A percentile compares a stretch with the other conserved stretches of the same genome.
Evolutionary conservation across 1,140 invertebrate species (phyloP).

Genomic region (Wasmannia auropunctata): DNA sequence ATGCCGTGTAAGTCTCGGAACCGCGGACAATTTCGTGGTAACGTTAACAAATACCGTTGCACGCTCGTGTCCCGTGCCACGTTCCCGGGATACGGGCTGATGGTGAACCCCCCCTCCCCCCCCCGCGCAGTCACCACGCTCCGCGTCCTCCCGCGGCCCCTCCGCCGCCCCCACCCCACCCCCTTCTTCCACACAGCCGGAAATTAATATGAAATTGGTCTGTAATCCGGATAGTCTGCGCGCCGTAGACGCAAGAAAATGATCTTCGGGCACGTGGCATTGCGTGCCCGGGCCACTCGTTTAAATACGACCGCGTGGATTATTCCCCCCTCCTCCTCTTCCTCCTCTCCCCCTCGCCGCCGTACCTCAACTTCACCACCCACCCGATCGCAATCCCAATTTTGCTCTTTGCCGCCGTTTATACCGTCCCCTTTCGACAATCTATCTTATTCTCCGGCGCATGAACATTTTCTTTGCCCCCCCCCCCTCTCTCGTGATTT

Average conservation of each 20-base stretch:
- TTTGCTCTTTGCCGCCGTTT: slow-evolving; percentile 1
- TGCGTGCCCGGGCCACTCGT: slow-evolving; percentile 70
- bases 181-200: slow-evolving; percentile 43
- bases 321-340: slow-evolving; percentile 42
- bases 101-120: no score
- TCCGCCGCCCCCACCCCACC: not conserved
- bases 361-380: not conserved
- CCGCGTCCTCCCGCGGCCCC: not conserved
- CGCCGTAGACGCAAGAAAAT: slow-evolving; percentile 72
- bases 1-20: slow-evolving; percentile 60
- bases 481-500: slow-evolving; percentile 36
- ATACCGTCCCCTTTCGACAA: not conserved
- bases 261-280: slow-evolving; percentile 72
- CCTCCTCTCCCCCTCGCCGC: not conserved
- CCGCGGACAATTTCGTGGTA: slow-evolving; percentile 73
- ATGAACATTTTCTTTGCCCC: not conserved
- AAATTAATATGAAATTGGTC: slow-evolving; percentile 76
- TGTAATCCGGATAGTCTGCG: slow-evolving; percentile 74
- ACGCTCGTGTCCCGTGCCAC: slow-evolving; percentile 37
- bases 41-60: slow-evolving; percentile 71
- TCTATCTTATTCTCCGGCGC: slow-evolving; percentile 7
- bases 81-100: slow-evolving; percentile 15
- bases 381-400: slow-evolving; percentile 36
- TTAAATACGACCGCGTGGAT: slow-evolving; percentile 72
- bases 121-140: slow-evolving; percentile 39